These are phyloP conservation scores for Arothron firmamentum DNA, from an alignment of 2,113 vertebrate species.

Conservation along the genomic window DNA sequence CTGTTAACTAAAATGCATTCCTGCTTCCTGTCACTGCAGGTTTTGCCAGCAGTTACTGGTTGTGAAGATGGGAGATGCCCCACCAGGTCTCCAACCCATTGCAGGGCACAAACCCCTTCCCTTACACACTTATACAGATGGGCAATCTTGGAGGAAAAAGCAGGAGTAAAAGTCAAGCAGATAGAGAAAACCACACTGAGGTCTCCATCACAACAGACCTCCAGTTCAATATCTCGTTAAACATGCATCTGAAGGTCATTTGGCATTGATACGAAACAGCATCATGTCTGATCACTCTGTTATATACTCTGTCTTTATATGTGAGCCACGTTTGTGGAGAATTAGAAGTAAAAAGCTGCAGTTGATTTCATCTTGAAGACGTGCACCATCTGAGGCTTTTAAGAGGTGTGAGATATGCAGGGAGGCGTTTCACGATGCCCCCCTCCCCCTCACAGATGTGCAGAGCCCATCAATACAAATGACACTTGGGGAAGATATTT, in stretches of 20 bases:
- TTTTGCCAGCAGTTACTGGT: too few species aligned
- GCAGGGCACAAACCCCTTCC: too few species aligned
- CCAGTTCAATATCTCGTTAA: conserved; percentile 59
- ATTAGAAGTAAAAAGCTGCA: neutral
- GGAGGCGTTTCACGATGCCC: neutral
- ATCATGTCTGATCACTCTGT: conserved; percentile 1
- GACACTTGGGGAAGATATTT: conserved; percentile 4
- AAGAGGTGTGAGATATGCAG: neutral
- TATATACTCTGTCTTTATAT: neutral
- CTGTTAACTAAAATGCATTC: too few species aligned
- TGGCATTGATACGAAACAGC: conserved; percentile 26
- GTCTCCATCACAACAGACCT: conserved; percentile 32
- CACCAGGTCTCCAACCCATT: too few species aligned
- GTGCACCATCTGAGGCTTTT: neutral
- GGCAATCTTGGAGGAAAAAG: too few species aligned
- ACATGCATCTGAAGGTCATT: conserved; percentile 34
- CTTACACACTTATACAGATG: too few species aligned
- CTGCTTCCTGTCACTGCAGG: too few species aligned
- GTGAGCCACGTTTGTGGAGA: neutral
- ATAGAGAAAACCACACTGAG: conserved; percentile 24
- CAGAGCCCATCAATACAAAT: conserved; percentile 15
- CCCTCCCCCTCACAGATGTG: neutral
- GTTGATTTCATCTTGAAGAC: conserved; percentile 16
- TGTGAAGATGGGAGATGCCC: too few species aligned
- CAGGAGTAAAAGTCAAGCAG: too few species aligned